Percentiles rank a stretch among this genome's conserved stretches.
Evolutionary conservation across 2,113 vertebrate genomes (phyloP).

Genomic region (Pseudopipra pipra): DNA sequence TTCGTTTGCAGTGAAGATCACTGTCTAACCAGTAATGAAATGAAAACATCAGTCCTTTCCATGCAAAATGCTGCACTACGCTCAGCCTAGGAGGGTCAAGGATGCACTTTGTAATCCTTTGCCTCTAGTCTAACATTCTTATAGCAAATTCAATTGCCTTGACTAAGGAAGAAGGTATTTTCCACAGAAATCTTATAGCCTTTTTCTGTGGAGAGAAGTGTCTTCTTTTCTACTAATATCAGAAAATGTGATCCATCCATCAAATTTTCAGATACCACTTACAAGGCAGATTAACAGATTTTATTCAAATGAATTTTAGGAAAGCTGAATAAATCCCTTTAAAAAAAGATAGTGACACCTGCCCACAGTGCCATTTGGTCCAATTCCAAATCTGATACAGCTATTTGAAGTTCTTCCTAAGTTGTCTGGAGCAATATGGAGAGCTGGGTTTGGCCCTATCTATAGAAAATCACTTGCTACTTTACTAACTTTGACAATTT

Average conservation of each 20-base stretch:
- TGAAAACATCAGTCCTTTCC: not conserved
- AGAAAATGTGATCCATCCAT: not conserved
- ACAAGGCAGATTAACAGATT: slow-evolving; percentile 10
- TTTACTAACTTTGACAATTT: not conserved
- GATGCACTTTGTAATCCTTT: not conserved
- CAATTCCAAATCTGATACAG: not conserved
- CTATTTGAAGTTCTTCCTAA: not conserved
- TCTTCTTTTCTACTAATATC: not conserved
- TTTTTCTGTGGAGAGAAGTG: not conserved
- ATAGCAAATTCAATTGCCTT: not conserved
- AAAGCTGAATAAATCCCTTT: not conserved
- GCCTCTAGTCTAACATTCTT: not conserved
- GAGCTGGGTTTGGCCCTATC: not conserved
- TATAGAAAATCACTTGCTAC: not conserved
- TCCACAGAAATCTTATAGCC: not conserved
- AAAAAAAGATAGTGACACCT: slow-evolving; percentile 9
- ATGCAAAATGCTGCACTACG: not conserved
- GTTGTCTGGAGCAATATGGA: not conserved
- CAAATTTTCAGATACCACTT: not conserved
- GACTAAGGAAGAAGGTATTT: not conserved
- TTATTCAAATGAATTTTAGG: slow-evolving; percentile 1
- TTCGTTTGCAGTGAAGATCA: not conserved
- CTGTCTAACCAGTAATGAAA: not conserved
- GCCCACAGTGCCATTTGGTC: not conserved
- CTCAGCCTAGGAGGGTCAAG: not conserved